These are phyloP conservation scores for Pedionomus torquatus DNA, from an alignment of 2,113 vertebrate species.

Conservation along the genomic window DNA sequence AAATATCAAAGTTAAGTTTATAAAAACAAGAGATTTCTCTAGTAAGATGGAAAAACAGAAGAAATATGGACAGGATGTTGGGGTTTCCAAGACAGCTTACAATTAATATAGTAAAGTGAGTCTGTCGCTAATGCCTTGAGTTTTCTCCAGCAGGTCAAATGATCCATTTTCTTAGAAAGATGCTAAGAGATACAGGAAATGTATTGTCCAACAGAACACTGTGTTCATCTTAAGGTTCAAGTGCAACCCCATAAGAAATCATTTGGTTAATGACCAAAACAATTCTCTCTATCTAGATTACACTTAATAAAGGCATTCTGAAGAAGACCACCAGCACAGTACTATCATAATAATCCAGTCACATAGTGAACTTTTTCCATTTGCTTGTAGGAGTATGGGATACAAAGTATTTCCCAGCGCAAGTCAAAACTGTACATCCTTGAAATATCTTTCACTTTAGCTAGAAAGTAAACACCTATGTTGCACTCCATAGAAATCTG, in stretches of 20 bases:
- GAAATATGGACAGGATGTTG: not conserved
- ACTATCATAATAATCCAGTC: not conserved
- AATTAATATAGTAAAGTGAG: not conserved
- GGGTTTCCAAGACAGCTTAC: not conserved
- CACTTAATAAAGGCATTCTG: not conserved
- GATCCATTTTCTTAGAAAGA: not conserved
- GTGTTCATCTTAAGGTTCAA: not conserved
- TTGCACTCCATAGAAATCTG: not conserved
- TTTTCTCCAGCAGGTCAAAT: not conserved
- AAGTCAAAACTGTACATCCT: not conserved
- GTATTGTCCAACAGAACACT: not conserved
- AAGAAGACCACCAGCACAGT: not conserved
- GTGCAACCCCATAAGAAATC: not conserved
- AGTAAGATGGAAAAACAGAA: not conserved
- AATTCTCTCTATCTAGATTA: not conserved
- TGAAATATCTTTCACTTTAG: not conserved
- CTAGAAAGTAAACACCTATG: not conserved
- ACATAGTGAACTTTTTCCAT: not conserved
- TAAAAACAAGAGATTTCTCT: not conserved
- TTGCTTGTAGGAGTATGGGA: fast-evolving
- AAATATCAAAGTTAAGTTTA: not conserved
- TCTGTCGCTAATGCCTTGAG: not conserved
- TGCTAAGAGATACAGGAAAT: not conserved
- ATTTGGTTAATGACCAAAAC: not conserved
- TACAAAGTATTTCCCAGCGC: not conserved